Conservation (phyloP, 1,140 invertebrate species). For the Drosophila pruinosa region DNA sequence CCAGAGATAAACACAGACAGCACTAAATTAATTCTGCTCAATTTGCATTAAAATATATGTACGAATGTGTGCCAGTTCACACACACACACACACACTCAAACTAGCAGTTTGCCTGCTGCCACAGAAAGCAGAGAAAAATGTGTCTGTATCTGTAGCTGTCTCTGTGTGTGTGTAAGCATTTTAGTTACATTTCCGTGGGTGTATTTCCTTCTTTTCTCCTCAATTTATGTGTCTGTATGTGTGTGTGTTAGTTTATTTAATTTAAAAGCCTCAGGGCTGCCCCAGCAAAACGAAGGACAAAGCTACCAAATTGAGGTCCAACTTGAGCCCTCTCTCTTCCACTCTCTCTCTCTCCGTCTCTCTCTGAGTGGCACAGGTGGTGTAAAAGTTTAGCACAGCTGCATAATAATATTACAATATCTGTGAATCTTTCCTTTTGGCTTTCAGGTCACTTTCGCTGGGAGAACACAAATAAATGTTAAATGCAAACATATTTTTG, state of each 20-base stretch:
- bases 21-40: slow-evolving; percentile 82
- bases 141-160: slow-evolving; percentile 19
- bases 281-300: background rate
- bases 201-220: slow-evolving; percentile 9
- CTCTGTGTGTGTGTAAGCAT: slow-evolving; percentile 18
- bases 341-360: background rate
- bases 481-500: slow-evolving; percentile 5
- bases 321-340: background rate
- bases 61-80: slow-evolving; percentile 2
- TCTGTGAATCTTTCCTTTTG: slow-evolving; percentile 32
- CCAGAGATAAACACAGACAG: slow-evolving; percentile 73
- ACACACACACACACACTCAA: background rate
- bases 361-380: slow-evolving; percentile 32
- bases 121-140: slow-evolving; percentile 13
- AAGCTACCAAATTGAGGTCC: slow-evolving; percentile 27
- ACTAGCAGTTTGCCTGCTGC: background rate
- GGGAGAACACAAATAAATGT: slow-evolving; percentile 3
- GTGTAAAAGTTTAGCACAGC: slow-evolving; percentile 45
- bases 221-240: slow-evolving; percentile 13
- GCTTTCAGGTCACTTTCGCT: slow-evolving; percentile 20
- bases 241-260: slow-evolving; percentile 61
- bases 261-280: slow-evolving; percentile 56
- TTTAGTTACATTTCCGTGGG: slow-evolving; percentile 68
- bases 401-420: slow-evolving; percentile 52
- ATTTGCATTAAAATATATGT: slow-evolving; percentile 80